Percentiles rank a stretch among this genome's conserved stretches.
These are phyloP conservation scores for Oscheius sp. DNA, from an alignment of 2,888 invertebrate genomes.

Conservation along the genomic window DNA sequence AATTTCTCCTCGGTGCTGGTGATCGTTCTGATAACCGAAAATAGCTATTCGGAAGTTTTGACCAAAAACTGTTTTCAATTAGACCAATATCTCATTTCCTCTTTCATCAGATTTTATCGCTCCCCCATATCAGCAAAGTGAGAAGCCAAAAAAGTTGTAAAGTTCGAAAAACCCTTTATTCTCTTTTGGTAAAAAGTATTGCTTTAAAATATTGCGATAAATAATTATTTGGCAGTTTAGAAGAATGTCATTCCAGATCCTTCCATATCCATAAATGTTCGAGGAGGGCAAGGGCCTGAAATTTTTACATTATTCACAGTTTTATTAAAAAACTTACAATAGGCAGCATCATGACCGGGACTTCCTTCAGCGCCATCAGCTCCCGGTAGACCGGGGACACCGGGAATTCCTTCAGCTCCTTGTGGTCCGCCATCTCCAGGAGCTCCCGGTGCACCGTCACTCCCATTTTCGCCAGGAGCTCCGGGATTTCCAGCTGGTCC, in stretches of 20 bases:
- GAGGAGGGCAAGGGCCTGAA: constrained; percentile 19
- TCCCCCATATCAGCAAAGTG: no score
- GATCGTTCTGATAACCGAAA: no score
- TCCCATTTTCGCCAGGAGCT: constrained; percentile 2
- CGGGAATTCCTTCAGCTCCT: constrained; percentile 34
- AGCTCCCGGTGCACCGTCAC: neutral
- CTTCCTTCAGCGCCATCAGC: neutral
- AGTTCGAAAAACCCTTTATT: no score
- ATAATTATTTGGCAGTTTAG: neutral
- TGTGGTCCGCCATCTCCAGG: neutral
- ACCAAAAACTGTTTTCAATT: no score
- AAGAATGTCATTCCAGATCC: constrained; percentile 24
- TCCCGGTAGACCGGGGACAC: neutral
- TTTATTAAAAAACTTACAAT: neutral
- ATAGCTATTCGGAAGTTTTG: neutral
- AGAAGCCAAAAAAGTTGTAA: no score
- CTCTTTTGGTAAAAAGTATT: neutral
- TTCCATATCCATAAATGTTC: constrained; percentile 25
- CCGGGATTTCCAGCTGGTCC: constrained; percentile 20
- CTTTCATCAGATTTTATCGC: no score
- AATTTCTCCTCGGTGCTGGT: no score
- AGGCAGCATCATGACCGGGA: constrained; percentile 4
- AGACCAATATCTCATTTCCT: no score
- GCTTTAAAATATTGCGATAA: neutral
- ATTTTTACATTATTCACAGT: neutral